Conservation (phyloP, 2,888 invertebrate genomes). For the Eulithis testata region DNA sequence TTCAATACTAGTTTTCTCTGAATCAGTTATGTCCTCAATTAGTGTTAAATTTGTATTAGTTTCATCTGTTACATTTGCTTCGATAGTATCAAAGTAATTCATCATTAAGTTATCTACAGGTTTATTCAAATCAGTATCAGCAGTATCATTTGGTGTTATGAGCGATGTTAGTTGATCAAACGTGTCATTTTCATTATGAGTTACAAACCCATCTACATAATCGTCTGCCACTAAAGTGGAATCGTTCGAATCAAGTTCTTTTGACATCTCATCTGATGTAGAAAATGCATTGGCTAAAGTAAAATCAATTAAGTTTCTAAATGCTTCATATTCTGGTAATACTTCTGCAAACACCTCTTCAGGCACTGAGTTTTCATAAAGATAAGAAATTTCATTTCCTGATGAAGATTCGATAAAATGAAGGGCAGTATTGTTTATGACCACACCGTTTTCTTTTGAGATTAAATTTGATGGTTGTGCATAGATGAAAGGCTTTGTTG, state of each 20-base stretch:
- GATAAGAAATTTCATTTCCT: not conserved
- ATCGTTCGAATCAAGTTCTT: not conserved
- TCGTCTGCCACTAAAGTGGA: not conserved
- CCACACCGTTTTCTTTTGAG: not conserved
- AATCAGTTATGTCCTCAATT: not conserved
- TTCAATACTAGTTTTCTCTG: not conserved
- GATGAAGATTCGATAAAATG: not conserved
- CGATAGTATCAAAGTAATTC: not conserved
- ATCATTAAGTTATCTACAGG: not conserved
- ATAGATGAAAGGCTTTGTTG: not conserved
- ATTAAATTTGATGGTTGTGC: not conserved
- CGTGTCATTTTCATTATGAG: not conserved
- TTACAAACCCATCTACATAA: not conserved
- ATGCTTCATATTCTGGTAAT: not conserved
- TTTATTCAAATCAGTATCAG: not conserved
- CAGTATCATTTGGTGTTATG: not conserved
- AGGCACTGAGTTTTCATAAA: not conserved
- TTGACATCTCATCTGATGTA: not conserved
- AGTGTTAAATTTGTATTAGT: too few species aligned
- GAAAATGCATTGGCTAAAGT: not conserved
- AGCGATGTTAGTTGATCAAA: not conserved
- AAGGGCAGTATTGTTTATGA: not conserved
- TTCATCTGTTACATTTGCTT: not conserved
- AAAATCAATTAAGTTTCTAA: not conserved
- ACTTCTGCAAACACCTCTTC: not conserved